These are phyloP conservation scores for Bufo bufo DNA, from an alignment of 2,113 vertebrate species.

Conservation along the genomic window DNA sequence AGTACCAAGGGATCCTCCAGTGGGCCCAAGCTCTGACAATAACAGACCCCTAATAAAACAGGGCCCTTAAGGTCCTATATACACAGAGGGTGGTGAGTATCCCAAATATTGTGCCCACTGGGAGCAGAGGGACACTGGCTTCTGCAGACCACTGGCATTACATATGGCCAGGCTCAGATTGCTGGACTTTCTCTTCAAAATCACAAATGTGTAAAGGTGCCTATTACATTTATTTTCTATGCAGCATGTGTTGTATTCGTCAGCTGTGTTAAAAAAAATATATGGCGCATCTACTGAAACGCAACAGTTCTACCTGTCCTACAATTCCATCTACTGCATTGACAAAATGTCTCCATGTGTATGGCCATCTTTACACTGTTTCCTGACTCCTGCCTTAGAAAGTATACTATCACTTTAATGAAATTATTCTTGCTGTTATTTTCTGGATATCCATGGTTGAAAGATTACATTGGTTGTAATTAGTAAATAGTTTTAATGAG, in stretches of 20 bases:
- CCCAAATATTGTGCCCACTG: too few relatives aligned
- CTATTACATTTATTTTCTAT: neutral
- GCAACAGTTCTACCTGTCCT: too few relatives aligned
- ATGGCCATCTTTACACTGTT: neutral
- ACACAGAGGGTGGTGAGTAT: too few relatives aligned
- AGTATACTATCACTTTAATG: neutral
- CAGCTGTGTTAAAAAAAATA: neutral
- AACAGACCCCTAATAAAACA: too few relatives aligned
- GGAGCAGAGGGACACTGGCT: too few relatives aligned
- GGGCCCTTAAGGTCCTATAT: too few relatives aligned
- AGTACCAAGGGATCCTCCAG: too few relatives aligned
- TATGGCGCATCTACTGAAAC: neutral
- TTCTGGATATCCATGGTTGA: conserved; percentile 16
- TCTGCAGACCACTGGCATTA: too few relatives aligned
- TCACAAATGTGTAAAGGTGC: neutral
- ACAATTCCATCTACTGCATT: neutral
- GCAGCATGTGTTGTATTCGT: neutral
- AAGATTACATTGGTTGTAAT: conserved; percentile 46
- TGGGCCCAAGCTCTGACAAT: too few relatives aligned
- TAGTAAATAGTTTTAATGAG: conserved; percentile 55
- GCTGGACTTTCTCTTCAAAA: neutral
- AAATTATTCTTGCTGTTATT: neutral
- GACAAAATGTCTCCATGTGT: neutral
- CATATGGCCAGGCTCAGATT: too few relatives aligned
- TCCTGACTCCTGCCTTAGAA: neutral